Percentiles rank a stretch among this genome's conserved stretches.
phyloP scores from a whole-genome alignment of 2,113 vertebrate genomes.

The Elaphurus davidianus region DNA sequence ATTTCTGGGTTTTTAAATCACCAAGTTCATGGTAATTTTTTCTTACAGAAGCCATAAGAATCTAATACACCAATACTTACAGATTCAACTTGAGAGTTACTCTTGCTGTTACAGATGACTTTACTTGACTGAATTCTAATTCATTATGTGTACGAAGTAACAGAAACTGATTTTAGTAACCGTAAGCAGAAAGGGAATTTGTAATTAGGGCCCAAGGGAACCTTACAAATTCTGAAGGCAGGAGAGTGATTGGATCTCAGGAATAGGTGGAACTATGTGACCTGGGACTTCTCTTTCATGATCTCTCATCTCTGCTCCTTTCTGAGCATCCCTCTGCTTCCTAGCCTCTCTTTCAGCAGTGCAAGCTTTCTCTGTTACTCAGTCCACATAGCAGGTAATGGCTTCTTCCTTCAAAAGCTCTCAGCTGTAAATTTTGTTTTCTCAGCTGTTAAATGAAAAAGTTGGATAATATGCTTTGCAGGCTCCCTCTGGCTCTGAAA shows the following conservation, averaged over 20 bases:
- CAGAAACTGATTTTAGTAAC: not conserved
- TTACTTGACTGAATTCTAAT: not conserved
- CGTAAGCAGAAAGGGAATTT: not conserved
- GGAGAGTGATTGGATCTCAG: not conserved
- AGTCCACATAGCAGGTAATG: not conserved
- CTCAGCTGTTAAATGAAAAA: slow-evolving; percentile 12
- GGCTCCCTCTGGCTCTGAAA: slow-evolving; percentile 22
- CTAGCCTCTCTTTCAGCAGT: not conserved
- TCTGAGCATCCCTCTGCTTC: not conserved
- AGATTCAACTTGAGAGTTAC: not conserved
- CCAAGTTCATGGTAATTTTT: not conserved
- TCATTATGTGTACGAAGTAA: not conserved
- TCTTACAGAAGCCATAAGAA: not conserved
- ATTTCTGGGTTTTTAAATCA: not conserved
- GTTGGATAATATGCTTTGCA: not conserved
- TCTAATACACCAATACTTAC: not conserved
- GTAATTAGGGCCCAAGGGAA: not conserved
- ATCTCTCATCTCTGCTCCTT: not conserved
- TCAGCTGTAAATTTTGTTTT: slow-evolving; percentile 1
- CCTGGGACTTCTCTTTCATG: not conserved
- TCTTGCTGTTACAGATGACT: not conserved
- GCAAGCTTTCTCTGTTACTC: not conserved
- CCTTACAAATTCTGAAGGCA: not conserved
- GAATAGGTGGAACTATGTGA: not conserved
- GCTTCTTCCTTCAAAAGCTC: not conserved